These are phyloP conservation scores for Nycticryphes semicollaris DNA, from an alignment of 2,113 vertebrate species.

Conservation along the genomic window DNA sequence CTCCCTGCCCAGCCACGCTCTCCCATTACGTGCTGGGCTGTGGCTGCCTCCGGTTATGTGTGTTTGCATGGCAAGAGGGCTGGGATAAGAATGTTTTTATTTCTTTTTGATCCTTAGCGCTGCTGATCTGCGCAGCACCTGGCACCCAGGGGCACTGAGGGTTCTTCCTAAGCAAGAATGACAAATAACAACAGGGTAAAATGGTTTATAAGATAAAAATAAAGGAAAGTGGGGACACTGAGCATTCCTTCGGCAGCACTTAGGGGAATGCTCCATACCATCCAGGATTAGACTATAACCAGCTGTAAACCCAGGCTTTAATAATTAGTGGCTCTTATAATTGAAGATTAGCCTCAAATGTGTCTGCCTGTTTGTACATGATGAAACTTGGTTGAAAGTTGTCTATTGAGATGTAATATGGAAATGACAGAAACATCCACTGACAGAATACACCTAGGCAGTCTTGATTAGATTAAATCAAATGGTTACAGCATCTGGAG, in stretches of 20 bases:
- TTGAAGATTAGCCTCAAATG: conserved; percentile 9
- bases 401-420: neutral
- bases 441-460: conserved; percentile 66
- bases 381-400: neutral
- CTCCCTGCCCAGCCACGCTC: neutral
- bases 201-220: neutral
- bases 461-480: conserved; percentile 77
- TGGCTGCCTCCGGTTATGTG: neutral
- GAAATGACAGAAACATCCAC: conserved; percentile 31
- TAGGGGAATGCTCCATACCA: neutral
- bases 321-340: conserved; percentile 24
- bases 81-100: neutral
- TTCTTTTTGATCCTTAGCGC: neutral
- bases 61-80: neutral
- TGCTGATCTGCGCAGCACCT: conserved; percentile 5
- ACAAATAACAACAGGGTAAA: neutral
- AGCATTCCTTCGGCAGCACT: neutral
- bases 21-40: neutral
- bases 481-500: conserved; percentile 72
- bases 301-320: conserved; percentile 26
- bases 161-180: neutral
- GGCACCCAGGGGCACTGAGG: neutral
- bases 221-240: neutral
- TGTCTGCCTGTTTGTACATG: neutral
- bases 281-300: neutral